Conservation (phyloP, 2,797 vertebrate genomes). For the Psittacula derbiana region DNA sequence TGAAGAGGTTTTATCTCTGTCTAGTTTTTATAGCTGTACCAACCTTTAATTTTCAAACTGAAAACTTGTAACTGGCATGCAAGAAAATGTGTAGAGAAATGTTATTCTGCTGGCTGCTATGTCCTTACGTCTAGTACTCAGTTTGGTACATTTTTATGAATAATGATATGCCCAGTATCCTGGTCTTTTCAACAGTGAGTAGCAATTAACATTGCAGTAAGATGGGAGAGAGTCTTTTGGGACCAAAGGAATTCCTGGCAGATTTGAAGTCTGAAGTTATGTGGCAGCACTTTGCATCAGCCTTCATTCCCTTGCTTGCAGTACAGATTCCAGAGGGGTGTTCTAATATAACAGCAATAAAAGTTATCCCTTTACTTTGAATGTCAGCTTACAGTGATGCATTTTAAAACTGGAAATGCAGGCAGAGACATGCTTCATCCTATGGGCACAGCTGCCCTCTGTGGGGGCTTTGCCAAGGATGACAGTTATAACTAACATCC, state of each 20-base stretch:
- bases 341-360: background rate
- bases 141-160: conserved; percentile 28
- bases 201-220: background rate
- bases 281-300: background rate
- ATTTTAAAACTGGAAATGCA: background rate
- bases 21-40: background rate
- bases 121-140: background rate
- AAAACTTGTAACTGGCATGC: background rate
- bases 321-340: background rate
- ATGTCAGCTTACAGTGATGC: background rate
- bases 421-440: background rate
- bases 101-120: background rate
- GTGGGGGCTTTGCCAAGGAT: background rate
- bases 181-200: background rate
- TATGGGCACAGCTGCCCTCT: background rate
- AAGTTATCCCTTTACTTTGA: conserved; percentile 9
- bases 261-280: background rate
- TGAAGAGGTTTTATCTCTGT: background rate
- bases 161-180: background rate
- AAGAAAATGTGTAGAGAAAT: background rate
- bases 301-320: background rate
- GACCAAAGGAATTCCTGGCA: conserved; percentile 10
- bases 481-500: background rate
- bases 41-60: conserved; percentile 11
- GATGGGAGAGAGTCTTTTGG: background rate